Evolutionary conservation across 2,113 vertebrate species (phyloP).

Genomic region (Ahaetulla prasina): DNA sequence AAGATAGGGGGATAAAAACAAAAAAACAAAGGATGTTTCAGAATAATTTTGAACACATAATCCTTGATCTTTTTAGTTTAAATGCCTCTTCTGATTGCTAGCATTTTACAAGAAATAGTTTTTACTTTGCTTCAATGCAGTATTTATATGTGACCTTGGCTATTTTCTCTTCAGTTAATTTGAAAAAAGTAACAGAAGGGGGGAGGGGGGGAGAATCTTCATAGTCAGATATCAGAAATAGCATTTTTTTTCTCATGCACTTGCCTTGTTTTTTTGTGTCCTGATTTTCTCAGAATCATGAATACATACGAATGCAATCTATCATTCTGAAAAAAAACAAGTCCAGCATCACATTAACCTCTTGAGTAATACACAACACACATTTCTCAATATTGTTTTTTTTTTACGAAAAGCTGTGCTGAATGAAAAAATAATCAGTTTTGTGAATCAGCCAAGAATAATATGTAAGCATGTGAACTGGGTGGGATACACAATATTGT

Average conservation of each 20-base stretch:
- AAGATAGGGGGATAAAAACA: background rate
- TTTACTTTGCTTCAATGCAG: background rate
- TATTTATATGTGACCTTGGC: slow-evolving; percentile 18
- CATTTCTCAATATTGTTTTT: background rate
- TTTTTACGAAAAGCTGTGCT: background rate
- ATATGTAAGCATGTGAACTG: background rate
- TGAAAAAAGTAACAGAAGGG: background rate
- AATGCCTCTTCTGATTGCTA: background rate
- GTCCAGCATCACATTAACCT: slow-evolving; percentile 7
- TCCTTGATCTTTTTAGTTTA: background rate
- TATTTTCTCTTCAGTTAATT: slow-evolving; percentile 13
- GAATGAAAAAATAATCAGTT: background rate
- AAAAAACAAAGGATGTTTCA: background rate
- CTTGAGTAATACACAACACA: background rate
- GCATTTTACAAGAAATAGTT: background rate
- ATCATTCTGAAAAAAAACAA: background rate
- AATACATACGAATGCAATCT: background rate
- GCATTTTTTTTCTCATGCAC: background rate
- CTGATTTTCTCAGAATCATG: background rate
- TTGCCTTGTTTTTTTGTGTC: background rate
- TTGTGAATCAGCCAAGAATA: background rate
- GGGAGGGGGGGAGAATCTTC: background rate
- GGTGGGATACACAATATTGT: background rate
- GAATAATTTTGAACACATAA: slow-evolving; percentile 12
- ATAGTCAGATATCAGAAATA: background rate